These are phyloP conservation scores for Homarus americanus DNA, from an alignment of 1,140 invertebrate species.

Conservation along the genomic window DNA sequence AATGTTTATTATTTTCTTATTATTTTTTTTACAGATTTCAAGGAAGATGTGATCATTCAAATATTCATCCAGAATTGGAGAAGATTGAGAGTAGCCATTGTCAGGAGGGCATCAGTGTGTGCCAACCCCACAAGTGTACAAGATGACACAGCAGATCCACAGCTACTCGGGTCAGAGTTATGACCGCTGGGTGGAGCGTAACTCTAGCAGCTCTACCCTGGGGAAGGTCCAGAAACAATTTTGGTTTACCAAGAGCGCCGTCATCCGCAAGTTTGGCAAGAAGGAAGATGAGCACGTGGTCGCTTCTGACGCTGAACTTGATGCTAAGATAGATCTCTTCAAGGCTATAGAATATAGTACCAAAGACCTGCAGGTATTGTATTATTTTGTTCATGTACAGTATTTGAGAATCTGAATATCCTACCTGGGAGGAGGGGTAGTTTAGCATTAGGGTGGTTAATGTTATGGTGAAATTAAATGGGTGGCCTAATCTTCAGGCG, in stretches of 20 bases:
- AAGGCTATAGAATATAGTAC: conserved; percentile 96
- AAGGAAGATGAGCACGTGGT: conserved; percentile 92
- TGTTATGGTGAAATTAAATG: no score
- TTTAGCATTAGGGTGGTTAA: no score
- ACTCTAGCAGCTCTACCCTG: conserved; percentile 81
- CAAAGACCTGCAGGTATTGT: conserved; percentile 89
- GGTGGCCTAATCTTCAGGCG: no score
- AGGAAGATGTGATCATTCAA: neutral
- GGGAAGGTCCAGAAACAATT: conserved; percentile 96
- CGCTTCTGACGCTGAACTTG: conserved; percentile 95
- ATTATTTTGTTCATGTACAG: no score
- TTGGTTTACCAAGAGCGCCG: conserved; percentile 98
- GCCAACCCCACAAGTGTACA: neutral
- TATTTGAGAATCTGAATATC: no score
- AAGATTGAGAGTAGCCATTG: neutral
- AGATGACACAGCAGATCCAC: conserved; percentile 66
- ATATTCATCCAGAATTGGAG: neutral
- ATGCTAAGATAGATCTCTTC: conserved; percentile 98
- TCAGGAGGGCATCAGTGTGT: neutral
- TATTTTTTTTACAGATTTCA: neutral
- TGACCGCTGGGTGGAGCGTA: conserved; percentile 79
- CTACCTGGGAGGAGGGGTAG: no score
- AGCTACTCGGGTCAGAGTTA: conserved; percentile 76
- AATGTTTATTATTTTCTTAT: no score
- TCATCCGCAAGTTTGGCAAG: conserved; percentile 95